Base-by-base conservation (phyloP, 2,888 invertebrate genomes). In the Lochmaea capreae region DNA sequence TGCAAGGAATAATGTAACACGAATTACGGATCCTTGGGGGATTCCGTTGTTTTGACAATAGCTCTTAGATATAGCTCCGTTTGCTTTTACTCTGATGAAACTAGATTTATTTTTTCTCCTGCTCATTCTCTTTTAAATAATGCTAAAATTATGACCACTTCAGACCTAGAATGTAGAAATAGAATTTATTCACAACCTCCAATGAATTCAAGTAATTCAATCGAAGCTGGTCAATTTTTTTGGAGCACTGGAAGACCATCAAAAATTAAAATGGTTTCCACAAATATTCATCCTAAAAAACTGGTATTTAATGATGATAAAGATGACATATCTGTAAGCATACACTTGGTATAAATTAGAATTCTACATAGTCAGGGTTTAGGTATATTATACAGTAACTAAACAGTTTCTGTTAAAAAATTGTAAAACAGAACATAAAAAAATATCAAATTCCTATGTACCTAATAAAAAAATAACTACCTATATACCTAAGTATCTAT, bases 251-350 rank as follows among this genome's bases (percentile, higher is more conserved):
- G 72, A 12, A 74, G 65, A 66, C 26, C 67, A 14, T 49, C 52
- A 6, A 59, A 57, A 63, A 67, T 3, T 9, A 72, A 26, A 49
- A 49, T 42, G 14, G 52, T 52, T 14, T 71, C 22, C 11, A 18
- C 57, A 46, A 66, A 62, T 59, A 71, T 74, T n/a, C 58, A 54
- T 71, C 59, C 57, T 65, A 61, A 39, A 16, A 65, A 63, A n/a
- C 62, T 76, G 18, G 68, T 71, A 22, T 76, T 76, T 71, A 52
- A 71, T 49, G 73, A 76, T 63, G 43, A 63, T 6, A 75, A 72
- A 52, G 71, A 65, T 65, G 74, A 74, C n/a, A 58, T 68, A 43
- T 72, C 76, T 76, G 76, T 78, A 75, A 76, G 75, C 75, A 54
- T 46, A 52, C 39, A 9, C 16, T 63, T 33, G 33, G 33, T 33